Conservation (phyloP, 1,140 invertebrate species). For the Capitella teleta region DNA sequence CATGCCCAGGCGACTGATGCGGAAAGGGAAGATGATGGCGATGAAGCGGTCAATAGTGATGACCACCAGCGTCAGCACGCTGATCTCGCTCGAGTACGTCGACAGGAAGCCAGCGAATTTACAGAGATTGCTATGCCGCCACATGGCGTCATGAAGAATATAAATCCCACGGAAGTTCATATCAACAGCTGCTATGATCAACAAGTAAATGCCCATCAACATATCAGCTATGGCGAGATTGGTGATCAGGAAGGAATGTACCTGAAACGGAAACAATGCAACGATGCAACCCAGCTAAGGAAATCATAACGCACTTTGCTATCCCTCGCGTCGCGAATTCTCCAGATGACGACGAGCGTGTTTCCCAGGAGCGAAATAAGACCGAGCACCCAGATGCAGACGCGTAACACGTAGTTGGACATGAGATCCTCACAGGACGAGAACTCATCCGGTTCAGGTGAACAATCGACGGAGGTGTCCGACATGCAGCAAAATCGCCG, state of each 20-base stretch:
- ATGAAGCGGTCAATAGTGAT: constrained; percentile 51
- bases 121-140: constrained; percentile 46
- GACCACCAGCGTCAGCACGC: constrained; percentile 52
- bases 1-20: constrained; percentile 28
- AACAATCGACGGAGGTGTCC: constrained; percentile 30
- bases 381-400: constrained; percentile 57
- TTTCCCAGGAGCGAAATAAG: constrained; percentile 53
- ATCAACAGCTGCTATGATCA: constrained; percentile 48
- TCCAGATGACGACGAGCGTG: constrained; percentile 51
- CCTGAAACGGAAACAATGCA: constrained; percentile 28
- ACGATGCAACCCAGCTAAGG: not conserved
- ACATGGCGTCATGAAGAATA: constrained; percentile 44
- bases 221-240: constrained; percentile 52
- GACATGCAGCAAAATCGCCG: constrained; percentile 48
- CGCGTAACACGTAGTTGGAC: constrained; percentile 46
- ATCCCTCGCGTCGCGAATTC: constrained; percentile 35
- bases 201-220: constrained; percentile 48
- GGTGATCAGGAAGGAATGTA: constrained; percentile 51
- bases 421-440: constrained; percentile 51
- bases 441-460: constrained; percentile 47
- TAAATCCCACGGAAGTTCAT: constrained; percentile 47
- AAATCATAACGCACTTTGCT: constrained; percentile 22
- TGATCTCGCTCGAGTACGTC: constrained; percentile 56
- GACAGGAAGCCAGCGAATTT: constrained; percentile 53
- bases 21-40: constrained; percentile 49